These are phyloP conservation scores for Sprattus sprattus DNA, from an alignment of 2,113 vertebrate species.

Conservation along the genomic window DNA sequence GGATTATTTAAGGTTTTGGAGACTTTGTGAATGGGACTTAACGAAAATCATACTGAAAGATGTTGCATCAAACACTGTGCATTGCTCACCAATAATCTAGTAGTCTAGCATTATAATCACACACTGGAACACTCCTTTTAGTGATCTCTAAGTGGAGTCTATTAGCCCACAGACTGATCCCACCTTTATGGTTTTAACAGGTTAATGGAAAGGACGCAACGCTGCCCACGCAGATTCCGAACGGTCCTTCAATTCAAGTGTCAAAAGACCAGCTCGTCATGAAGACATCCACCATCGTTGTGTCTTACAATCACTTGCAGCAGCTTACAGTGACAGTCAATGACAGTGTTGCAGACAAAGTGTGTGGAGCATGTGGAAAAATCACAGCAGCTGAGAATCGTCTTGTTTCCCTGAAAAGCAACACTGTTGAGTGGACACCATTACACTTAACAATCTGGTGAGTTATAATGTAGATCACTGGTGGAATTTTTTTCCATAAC, in stretches of 20 bases:
- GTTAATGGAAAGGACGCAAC: constrained; percentile 54
- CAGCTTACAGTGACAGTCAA: constrained; percentile 42
- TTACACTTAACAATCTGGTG: neutral
- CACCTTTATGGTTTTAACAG: constrained; percentile 34
- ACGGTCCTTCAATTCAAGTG: constrained; percentile 45
- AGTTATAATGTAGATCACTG: too few species aligned
- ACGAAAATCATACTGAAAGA: too few species aligned
- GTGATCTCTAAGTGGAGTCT: too few species aligned
- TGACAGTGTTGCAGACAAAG: constrained; percentile 11
- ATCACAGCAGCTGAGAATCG: neutral
- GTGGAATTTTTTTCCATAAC: too few species aligned
- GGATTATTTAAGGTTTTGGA: too few species aligned
- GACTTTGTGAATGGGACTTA: too few species aligned
- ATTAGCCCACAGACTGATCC: too few species aligned
- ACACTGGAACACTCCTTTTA: neutral
- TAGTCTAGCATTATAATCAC: neutral
- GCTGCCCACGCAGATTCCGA: constrained; percentile 43
- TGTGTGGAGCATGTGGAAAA: constrained; percentile 57
- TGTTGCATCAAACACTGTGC: too few species aligned
- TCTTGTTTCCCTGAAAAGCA: neutral
- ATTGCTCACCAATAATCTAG: too few species aligned
- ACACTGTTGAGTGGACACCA: neutral
- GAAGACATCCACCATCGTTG: constrained; percentile 47
- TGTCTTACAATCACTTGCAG: constrained; percentile 44
- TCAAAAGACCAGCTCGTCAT: constrained; percentile 44